These are phyloP conservation scores for Willisornis vidua DNA, from an alignment of 2,113 vertebrate genomes.

Conservation along the genomic window DNA sequence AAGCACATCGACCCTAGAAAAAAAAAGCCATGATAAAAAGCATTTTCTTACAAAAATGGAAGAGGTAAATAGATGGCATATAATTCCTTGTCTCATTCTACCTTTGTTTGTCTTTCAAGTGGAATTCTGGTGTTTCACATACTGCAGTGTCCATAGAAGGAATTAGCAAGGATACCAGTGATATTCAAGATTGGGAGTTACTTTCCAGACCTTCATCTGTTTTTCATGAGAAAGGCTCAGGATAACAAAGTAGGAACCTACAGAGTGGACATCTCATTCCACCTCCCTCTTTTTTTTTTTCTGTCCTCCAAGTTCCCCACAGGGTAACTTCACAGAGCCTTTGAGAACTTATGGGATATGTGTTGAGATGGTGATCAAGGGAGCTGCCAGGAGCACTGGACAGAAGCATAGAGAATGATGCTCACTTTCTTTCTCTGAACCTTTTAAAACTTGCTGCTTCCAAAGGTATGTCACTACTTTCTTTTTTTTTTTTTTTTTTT, in stretches of 20 bases:
- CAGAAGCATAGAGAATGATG: background rate
- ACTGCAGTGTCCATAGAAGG: background rate
- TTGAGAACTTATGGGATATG: background rate
- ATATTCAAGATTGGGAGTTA: background rate
- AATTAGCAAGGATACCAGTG: background rate
- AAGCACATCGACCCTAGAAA: background rate
- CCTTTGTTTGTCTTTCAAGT: background rate
- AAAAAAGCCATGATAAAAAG: background rate
- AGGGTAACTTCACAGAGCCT: background rate
- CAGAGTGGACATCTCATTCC: background rate
- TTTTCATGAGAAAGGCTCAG: background rate
- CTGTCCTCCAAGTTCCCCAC: background rate
- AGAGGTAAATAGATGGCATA: background rate
- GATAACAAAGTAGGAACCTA: background rate
- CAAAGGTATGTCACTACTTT: background rate
- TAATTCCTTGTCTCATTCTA: background rate
- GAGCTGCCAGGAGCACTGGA: background rate
- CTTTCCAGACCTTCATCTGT: background rate
- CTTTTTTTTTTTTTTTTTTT: background rate
- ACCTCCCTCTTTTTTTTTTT: background rate
- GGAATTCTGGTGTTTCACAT: background rate
- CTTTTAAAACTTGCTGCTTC: background rate
- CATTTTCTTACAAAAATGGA: background rate
- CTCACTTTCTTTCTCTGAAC: background rate
- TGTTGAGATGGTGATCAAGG: background rate